phyloP scores from a whole-genome alignment of 1,140 invertebrate species.

The Drosophila bipectinata region DNA sequence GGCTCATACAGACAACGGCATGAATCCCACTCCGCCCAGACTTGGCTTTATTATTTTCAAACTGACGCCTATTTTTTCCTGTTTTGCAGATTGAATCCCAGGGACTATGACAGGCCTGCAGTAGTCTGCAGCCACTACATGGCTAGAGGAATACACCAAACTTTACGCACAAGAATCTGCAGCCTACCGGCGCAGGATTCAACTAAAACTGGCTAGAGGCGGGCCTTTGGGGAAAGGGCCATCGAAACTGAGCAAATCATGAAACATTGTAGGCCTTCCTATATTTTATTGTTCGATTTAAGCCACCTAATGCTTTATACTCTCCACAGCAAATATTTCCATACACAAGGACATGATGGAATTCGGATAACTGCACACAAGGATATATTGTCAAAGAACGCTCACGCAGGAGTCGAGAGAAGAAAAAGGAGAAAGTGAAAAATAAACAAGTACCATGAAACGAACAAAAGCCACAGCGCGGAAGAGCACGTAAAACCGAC shows the following conservation, averaged over 20 bases:
- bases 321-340: slow-evolving; percentile 70
- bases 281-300: not conserved
- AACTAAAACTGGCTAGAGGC: no score
- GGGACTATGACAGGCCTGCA: not conserved
- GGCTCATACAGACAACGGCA: not conserved
- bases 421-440: slow-evolving; percentile 8
- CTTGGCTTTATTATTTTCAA: no score
- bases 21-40: no score
- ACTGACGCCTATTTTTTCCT: not conserved
- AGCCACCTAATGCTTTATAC: not conserved
- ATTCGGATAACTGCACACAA: slow-evolving; percentile 62
- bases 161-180: not conserved
- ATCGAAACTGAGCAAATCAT: slow-evolving; percentile 26
- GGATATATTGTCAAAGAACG: not conserved
- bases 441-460: not conserved
- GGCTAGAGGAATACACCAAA: not conserved
- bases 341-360: slow-evolving; percentile 80
- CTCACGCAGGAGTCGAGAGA: slow-evolving; percentile 1
- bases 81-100: not conserved
- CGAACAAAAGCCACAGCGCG: slow-evolving; percentile 1
- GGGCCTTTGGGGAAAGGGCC: not conserved
- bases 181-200: not conserved
- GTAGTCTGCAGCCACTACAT: not conserved
- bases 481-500: slow-evolving; percentile 1
- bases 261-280: slow-evolving; percentile 28